Conservation (phyloP, 2,888 invertebrate species). For the Rhingia campestris region DNA sequence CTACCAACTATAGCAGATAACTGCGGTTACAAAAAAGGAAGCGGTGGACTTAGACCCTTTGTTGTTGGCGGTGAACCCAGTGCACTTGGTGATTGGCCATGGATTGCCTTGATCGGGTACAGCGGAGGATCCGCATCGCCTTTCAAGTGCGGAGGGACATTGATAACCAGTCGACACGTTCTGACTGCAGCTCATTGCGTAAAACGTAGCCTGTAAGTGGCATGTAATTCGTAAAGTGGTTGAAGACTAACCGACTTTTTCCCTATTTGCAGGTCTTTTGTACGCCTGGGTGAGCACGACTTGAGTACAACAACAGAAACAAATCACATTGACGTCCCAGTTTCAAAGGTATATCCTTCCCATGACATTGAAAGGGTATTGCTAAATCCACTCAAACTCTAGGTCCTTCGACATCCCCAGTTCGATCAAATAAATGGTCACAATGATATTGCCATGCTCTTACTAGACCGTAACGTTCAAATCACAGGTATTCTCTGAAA, state of each 20-base stretch:
- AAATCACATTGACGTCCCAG: conserved; percentile 84
- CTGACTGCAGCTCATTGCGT: conserved; percentile 85
- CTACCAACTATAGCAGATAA: conserved; percentile 82
- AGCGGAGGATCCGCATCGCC: conserved; percentile 80
- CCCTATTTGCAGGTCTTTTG: conserved; percentile 75
- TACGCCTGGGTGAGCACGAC: conserved; percentile 90
- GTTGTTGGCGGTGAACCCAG: conserved; percentile 89
- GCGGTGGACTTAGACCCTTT: conserved; percentile 79
- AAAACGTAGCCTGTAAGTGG: conserved; percentile 78
- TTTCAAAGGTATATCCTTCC: neutral
- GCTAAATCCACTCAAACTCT: neutral
- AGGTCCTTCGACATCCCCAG: conserved; percentile 77
- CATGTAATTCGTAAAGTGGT: neutral
- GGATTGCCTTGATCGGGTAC: conserved; percentile 90
- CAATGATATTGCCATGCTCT: conserved; percentile 91
- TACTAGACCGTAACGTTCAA: conserved; percentile 84
- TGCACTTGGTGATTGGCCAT: conserved; percentile 89
- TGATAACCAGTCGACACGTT: conserved; percentile 85
- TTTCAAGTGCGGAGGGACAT: conserved; percentile 84
- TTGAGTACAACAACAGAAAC: conserved; percentile 85
- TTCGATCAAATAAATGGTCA: conserved; percentile 83
- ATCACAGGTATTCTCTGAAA: conserved; percentile 84
- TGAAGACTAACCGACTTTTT: neutral
- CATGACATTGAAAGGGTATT: neutral
- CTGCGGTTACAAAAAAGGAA: conserved; percentile 86